These are phyloP conservation scores for Lepilemur septentrionalis DNA, from an alignment of 2,797 vertebrate genomes.

Conservation along the genomic window DNA sequence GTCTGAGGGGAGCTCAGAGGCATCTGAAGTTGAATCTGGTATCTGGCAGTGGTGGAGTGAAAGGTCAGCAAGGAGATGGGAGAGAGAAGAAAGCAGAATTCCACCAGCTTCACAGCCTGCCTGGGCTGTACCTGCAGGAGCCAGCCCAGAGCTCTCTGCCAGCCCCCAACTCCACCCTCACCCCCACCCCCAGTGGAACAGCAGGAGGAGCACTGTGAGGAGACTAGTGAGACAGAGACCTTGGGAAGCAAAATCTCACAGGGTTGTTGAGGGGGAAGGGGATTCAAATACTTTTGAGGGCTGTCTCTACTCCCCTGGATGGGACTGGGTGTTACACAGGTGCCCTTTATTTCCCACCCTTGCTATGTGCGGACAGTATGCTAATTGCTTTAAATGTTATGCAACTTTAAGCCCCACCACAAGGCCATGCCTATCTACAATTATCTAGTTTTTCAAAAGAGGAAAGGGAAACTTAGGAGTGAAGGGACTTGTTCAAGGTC, in stretches of 20 bases:
- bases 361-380: background rate
- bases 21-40: conserved; percentile 65
- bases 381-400: background rate
- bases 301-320: background rate
- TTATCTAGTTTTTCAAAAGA: conserved; percentile 20
- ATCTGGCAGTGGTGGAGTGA: conserved; percentile 35
- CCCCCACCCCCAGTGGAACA: background rate
- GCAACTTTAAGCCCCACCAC: background rate
- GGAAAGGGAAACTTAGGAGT: background rate
- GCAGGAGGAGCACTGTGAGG: background rate
- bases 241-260: conserved; percentile 4
- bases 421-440: background rate
- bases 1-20: conserved; percentile 33
- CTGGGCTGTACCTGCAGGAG: conserved; percentile 12
- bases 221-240: background rate
- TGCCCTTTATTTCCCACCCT: background rate
- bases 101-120: conserved; percentile 24
- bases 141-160: background rate
- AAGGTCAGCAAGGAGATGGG: conserved; percentile 52
- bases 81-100: conserved; percentile 45
- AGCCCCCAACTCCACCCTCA: background rate
- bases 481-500: conserved; percentile 58
- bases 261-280: background rate
- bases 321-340: background rate
- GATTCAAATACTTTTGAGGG: background rate